Percentiles rank a stretch among this genome's conserved stretches.
Evolutionary conservation across 2,888 invertebrate species (phyloP).

Genomic region (Platerodrilus igneus): DNA sequence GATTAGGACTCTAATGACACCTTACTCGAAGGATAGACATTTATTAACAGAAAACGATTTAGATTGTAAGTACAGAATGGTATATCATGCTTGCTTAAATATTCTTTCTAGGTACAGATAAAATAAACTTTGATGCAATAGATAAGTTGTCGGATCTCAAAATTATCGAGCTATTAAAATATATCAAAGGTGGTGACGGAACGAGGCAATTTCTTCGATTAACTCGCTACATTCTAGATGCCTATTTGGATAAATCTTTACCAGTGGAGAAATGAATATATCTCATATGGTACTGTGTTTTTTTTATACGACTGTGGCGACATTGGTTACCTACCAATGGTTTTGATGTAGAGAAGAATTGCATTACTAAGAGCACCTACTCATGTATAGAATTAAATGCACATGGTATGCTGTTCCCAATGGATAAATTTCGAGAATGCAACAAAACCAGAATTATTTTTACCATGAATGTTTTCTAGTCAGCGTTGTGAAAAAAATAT

Average conservation of each 20-base stretch:
- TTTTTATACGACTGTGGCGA: slow-evolving; percentile 17
- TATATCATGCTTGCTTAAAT: background rate
- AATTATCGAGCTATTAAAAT: background rate
- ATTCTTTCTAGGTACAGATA: slow-evolving; percentile 9
- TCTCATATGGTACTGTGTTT: slow-evolving; percentile 14
- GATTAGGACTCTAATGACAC: slow-evolving; percentile 2
- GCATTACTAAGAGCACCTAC: slow-evolving; percentile 14
- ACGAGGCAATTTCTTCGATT: background rate
- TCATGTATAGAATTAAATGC: slow-evolving; percentile 19
- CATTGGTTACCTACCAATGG: slow-evolving; percentile 12
- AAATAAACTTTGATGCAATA: slow-evolving; percentile 14
- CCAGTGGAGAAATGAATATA: background rate
- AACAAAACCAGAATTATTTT: too few relatives aligned
- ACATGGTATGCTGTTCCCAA: slow-evolving; percentile 11
- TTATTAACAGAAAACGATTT: background rate
- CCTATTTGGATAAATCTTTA: slow-evolving; percentile 3
- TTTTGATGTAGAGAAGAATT: slow-evolving; percentile 10
- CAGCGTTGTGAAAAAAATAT: too few relatives aligned
- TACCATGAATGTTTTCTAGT: too few relatives aligned
- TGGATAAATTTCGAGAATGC: slow-evolving; percentile 8
- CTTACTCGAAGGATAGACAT: slow-evolving; percentile 10
- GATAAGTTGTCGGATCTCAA: slow-evolving; percentile 8
- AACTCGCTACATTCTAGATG: background rate
- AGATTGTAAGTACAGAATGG: background rate
- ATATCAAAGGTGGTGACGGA: background rate